Conservation (phyloP, 2,888 invertebrate species). For the Eilema depressum region DNA sequence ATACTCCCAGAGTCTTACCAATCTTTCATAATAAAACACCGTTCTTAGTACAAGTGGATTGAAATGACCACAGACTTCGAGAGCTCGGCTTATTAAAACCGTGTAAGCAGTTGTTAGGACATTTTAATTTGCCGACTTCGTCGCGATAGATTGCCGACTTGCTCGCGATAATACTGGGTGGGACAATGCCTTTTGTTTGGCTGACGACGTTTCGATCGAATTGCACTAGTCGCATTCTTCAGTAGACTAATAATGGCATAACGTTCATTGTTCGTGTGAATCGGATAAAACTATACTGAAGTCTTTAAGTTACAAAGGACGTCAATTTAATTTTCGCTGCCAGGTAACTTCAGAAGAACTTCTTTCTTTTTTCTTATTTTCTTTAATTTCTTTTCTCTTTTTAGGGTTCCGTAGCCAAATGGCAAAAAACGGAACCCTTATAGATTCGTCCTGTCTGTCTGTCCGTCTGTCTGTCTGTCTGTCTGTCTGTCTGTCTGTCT, state of each 20-base stretch:
- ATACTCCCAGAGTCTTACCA: neutral
- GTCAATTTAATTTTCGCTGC: no score
- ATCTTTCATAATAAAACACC: neutral
- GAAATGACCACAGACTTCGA: neutral
- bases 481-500: no score
- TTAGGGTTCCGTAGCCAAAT: no score
- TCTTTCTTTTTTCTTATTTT: no score
- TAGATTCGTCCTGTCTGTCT: no score
- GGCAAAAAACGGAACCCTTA: no score
- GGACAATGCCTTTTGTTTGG: neutral
- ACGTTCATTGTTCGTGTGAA: no score
- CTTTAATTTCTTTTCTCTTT: no score
- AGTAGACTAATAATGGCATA: neutral
- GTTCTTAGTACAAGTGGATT: neutral
- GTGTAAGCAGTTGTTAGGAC: neutral
- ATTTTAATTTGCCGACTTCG: constrained; percentile 2
- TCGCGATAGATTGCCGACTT: neutral
- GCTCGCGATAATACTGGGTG: neutral
- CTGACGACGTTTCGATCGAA: neutral
- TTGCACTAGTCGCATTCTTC: neutral
- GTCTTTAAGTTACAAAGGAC: no score
- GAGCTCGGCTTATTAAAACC: neutral
- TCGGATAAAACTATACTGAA: no score
- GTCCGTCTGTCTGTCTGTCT: no score
- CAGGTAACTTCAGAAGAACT: no score